Evolutionary conservation across 2,113 vertebrate species (phyloP), one percentile per base, ranked within the genome.

Genomic region (Scortum barcoo): DNA sequence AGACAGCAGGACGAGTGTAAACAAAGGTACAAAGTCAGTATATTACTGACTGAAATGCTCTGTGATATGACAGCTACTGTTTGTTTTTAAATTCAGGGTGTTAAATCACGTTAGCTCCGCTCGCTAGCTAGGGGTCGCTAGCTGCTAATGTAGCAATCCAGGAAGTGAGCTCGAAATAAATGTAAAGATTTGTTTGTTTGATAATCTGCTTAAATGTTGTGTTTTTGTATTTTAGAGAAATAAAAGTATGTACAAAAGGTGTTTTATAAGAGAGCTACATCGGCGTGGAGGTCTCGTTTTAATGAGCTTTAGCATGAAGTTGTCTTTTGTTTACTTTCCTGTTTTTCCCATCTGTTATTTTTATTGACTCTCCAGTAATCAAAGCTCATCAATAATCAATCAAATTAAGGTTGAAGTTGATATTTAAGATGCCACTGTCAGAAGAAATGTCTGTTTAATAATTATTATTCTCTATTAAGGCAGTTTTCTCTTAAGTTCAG

Each of bases 71-170:
- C 9, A 2, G 30, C 1, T 40, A 2, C 20, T 19, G 0, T 2
- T 1, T 69, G 1, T 26, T 36, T 30, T 3, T 4, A 28, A 22
- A 11, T n/a, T n/a, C 33, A 1, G 16, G 1, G 4, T 12, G 16
- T 11, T 26, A 28, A 50, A 30, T n/a, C 2, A 3, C 7, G 19
- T 11, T 46, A 11, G 53, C 36, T 28, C 50, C 24, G 79, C 54
- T 14, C 79, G 53, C 56, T 85, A 77, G 76, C 50, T 30, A 8
- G n/a, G n/a, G n/a, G n/a, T n/a, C n/a, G n/a, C n/a, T n/a, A n/a
- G n/a, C n/a, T n/a, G n/a, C n/a, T n/a, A n/a, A n/a, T n/a, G n/a
- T n/a, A n/a, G n/a, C n/a, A n/a, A n/a, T n/a, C n/a, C n/a, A n/a
- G n/a, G n/a, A n/a, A n/a, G 50, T 36, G 5, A 28, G 66, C 50